Evolutionary conservation across 2,888 invertebrate genomes (phyloP).

Genomic region (Julus scanicus): DNA sequence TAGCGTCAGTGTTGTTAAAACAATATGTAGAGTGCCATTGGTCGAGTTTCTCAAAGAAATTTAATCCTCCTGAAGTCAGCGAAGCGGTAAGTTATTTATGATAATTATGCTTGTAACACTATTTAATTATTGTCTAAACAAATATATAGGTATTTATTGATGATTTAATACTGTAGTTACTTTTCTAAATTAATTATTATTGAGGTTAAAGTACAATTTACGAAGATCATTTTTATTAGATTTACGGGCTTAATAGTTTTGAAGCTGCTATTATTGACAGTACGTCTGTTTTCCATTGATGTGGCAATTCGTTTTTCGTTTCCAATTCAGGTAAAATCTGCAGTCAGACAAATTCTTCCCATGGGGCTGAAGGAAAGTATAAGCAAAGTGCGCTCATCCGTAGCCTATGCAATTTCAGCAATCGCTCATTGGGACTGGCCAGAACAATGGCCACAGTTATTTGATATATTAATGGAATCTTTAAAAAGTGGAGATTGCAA

Average conservation of each 20-base stretch:
- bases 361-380: constrained; percentile 75
- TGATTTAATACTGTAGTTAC: too few species aligned
- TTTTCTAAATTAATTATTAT: too few species aligned
- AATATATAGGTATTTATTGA: too few species aligned
- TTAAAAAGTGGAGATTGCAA: constrained; percentile 70
- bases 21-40: constrained; percentile 79
- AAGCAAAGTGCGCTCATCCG: constrained; percentile 75
- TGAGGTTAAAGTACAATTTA: too few species aligned
- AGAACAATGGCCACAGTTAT: constrained; percentile 76
- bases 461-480: constrained; percentile 75
- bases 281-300: too few species aligned
- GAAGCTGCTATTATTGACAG: too few species aligned
- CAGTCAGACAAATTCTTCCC: constrained; percentile 74
- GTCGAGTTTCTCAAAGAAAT: constrained; percentile 71
- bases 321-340: constrained; percentile 70
- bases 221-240: too few species aligned
- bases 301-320: neutral
- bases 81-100: constrained; percentile 63
- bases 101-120: constrained; percentile 48
- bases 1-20: constrained; percentile 77
- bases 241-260: too few species aligned
- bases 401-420: constrained; percentile 77
- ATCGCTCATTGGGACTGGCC: constrained; percentile 82
- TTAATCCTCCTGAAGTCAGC: constrained; percentile 71
- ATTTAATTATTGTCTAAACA: too few species aligned